Base-by-base conservation (phyloP, 2,113 vertebrate genomes). In the Strix aluco region DNA sequence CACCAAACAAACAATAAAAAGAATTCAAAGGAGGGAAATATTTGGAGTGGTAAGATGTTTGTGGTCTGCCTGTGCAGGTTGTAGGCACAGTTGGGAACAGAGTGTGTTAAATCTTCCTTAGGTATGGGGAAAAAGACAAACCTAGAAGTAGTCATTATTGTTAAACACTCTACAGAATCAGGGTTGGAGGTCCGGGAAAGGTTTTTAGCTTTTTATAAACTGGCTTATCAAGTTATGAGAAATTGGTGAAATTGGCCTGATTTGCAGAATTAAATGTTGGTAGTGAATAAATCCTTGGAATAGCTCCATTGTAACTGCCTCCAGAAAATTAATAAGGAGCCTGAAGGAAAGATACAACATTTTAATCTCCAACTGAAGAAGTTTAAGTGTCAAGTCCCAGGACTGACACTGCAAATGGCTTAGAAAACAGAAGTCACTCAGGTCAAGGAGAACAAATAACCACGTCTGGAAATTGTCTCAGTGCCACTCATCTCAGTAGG, bases 391-490 rank as follows among this genome's bases (percentile, higher is more conserved):
- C 81, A 82, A 71, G 80, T 78, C 84, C 38, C 27, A 70, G 71
- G 63, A 88, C 1, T 90, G 84, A 91, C 93, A 74, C 59, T 95
- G 87, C 42, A 93, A 96, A 96, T 77, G 55, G 52, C 47, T 94
- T 88, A 93, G 89, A 94, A 94, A 95, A 80, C 74, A 88, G 51
- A 84, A 94, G 87, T 88, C 67, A 67, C 55, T 96, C 89, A 94
- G 95, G 96, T 97, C 95, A 95, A 95, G 90, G 93, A 96, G 90
- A 96, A 95, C 89, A 96, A 97, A 95, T 86, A 95, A 93, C 71
- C 58, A 90, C 0, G 63, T 97, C 97, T 97, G 97, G 96, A 96
- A 94, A 94, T 86, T 93, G 92, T 97, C 94, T 95, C 15, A 1
- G 78, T 97, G 93, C 85, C 97, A 97, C 91, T 96, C 96, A 96